Evolutionary conservation across 2,113 vertebrate species (phyloP).

Genomic region (Pachypanchax playfairii): DNA sequence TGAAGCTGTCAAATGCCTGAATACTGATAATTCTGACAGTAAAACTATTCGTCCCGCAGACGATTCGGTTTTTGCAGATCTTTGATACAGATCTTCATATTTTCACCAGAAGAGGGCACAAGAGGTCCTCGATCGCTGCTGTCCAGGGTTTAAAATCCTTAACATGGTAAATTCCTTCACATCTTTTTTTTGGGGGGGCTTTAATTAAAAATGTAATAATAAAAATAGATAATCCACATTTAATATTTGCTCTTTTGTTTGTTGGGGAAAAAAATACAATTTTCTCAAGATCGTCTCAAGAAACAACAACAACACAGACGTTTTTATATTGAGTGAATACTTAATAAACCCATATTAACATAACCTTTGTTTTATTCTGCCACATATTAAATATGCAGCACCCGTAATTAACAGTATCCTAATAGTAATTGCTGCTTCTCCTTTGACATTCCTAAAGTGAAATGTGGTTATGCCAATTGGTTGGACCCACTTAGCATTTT

Average conservation of each 20-base stretch:
- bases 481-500: conserved; percentile 76
- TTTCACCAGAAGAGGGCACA: conserved; percentile 77
- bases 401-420: conserved; percentile 76
- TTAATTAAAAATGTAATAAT: conserved; percentile 41
- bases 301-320: conserved; percentile 23
- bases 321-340: conserved; percentile 51
- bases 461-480: conserved; percentile 79
- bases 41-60: neutral
- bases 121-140: conserved; percentile 41
- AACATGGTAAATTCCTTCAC: conserved; percentile 30
- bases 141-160: neutral
- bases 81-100: neutral
- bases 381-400: conserved; percentile 74
- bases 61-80: neutral
- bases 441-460: conserved; percentile 75
- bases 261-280: conserved; percentile 19
- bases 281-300: conserved; percentile 42
- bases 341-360: conserved; percentile 68
- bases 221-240: conserved; percentile 51
- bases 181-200: conserved; percentile 32
- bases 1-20: too few relatives aligned
- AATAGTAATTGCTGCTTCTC: conserved; percentile 76
- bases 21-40: neutral
- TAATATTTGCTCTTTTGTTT: conserved; percentile 37
- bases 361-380: conserved; percentile 73